phyloP scores from a whole-genome alignment of 2,888 invertebrate genomes.

The Polyommatus iphigenia region DNA sequence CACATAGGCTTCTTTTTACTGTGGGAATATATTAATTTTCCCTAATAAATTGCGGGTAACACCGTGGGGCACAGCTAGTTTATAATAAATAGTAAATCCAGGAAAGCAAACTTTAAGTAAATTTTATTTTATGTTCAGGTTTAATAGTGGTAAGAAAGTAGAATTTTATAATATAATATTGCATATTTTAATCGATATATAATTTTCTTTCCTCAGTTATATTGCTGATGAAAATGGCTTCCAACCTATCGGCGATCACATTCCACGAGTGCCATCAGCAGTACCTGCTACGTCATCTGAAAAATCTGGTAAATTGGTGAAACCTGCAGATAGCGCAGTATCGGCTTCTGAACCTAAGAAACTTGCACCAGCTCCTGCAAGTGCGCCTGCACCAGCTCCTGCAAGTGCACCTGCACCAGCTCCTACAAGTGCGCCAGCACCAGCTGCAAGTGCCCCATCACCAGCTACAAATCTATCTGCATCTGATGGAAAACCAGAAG shows the following conservation, averaged over 20 bases:
- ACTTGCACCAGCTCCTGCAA: slow-evolving; percentile 30
- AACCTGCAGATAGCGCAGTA: slow-evolving; percentile 13
- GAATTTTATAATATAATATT: too few relatives aligned
- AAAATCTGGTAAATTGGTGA: neutral
- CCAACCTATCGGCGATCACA: slow-evolving; percentile 83
- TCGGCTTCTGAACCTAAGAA: slow-evolving; percentile 32
- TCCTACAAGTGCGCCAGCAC: slow-evolving; percentile 20
- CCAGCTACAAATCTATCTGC: too few relatives aligned
- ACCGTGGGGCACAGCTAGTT: too few relatives aligned
- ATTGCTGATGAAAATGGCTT: slow-evolving; percentile 87
- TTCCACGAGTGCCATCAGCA: slow-evolving; percentile 66
- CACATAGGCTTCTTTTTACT: too few relatives aligned
- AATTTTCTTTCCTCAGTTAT: slow-evolving; percentile 64
- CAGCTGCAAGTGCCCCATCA: slow-evolving; percentile 27
- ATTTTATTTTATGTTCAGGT: too few relatives aligned
- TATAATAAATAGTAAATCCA: too few relatives aligned
- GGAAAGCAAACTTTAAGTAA: too few relatives aligned
- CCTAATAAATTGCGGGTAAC: too few relatives aligned
- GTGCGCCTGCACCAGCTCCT: slow-evolving; percentile 27
- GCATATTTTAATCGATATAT: neutral
- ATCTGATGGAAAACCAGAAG: slow-evolving; percentile 29
- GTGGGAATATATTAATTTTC: too few relatives aligned
- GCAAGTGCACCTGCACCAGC: slow-evolving; percentile 25
- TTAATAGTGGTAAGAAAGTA: too few relatives aligned
- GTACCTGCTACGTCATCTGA: slow-evolving; percentile 35